Evolutionary conservation across 2,888 invertebrate genomes (phyloP).

Genomic region (Drosophila nigricruria): DNA sequence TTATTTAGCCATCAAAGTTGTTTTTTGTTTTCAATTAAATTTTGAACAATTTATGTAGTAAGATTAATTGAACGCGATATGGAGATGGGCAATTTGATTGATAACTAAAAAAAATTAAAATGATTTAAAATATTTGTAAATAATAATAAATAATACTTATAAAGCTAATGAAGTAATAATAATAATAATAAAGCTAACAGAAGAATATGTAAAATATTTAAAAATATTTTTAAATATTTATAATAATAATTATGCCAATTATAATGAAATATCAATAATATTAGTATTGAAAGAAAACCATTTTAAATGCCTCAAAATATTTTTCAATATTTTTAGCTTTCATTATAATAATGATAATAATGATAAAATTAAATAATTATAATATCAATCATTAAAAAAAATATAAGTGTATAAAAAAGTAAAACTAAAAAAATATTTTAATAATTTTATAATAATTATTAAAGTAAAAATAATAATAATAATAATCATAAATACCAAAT

Average conservation of each 20-base stretch:
- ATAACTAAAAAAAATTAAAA: not conserved
- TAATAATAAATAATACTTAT: too few relatives aligned
- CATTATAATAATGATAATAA: too few relatives aligned
- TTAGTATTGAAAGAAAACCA: too few relatives aligned
- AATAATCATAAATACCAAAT: not conserved
- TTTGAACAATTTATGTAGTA: not conserved
- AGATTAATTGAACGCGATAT: not conserved
- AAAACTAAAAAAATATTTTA: too few relatives aligned
- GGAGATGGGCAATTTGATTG: not conserved
- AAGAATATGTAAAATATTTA: not conserved
- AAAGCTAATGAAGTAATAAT: not conserved
- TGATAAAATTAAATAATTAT: too few relatives aligned
- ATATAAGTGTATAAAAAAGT: too few relatives aligned
- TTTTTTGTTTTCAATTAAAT: not conserved
- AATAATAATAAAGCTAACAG: not conserved
- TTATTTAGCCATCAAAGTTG: slow-evolving; percentile 1
- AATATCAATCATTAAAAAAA: too few relatives aligned
- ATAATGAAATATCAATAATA: not conserved
- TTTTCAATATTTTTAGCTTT: too few relatives aligned
- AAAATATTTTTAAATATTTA: not conserved
- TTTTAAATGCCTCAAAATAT: too few relatives aligned
- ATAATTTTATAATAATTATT: not conserved
- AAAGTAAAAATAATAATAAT: not conserved
- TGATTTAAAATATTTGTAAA: not conserved
- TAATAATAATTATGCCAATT: too few relatives aligned